These are phyloP conservation scores for Lamellibrachia columna DNA, from an alignment of 2,888 invertebrate genomes.

Conservation along the genomic window DNA sequence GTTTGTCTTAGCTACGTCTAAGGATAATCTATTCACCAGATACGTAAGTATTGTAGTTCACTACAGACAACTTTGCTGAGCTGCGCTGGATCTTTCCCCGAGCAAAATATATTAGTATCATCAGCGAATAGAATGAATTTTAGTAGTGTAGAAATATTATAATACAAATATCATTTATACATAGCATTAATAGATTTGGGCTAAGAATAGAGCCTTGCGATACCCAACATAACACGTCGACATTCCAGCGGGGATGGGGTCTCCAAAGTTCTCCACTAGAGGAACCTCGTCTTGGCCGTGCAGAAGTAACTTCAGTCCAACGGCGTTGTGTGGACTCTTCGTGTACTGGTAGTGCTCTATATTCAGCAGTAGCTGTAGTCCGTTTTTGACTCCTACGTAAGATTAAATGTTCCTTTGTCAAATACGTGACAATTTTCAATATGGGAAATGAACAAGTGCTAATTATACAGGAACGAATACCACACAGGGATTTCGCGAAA, in stretches of 20 bases:
- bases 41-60: too few relatives aligned
- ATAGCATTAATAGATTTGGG: too few relatives aligned
- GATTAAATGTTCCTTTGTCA: neutral
- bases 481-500: too few relatives aligned
- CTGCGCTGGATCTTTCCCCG: too few relatives aligned
- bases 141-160: too few relatives aligned
- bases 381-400: constrained; percentile 31
- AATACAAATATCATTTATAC: too few relatives aligned
- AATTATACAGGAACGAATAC: neutral
- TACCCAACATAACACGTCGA: neutral
- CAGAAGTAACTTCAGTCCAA: constrained; percentile 33
- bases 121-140: too few relatives aligned
- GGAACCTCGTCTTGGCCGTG: constrained; percentile 34
- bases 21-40: too few relatives aligned
- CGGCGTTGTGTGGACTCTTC: constrained; percentile 36
- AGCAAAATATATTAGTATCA: too few relatives aligned
- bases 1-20: too few relatives aligned
- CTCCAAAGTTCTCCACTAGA: constrained; percentile 29
- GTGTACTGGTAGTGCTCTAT: constrained; percentile 41
- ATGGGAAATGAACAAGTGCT: neutral
- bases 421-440: neutral
- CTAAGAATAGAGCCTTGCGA: too few relatives aligned
- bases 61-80: too few relatives aligned
- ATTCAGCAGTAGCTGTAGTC: constrained; percentile 35
- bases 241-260: constrained; percentile 33